Evolutionary conservation across 1,140 invertebrate genomes (phyloP).

Genomic region (Heliconius nattereri): DNA sequence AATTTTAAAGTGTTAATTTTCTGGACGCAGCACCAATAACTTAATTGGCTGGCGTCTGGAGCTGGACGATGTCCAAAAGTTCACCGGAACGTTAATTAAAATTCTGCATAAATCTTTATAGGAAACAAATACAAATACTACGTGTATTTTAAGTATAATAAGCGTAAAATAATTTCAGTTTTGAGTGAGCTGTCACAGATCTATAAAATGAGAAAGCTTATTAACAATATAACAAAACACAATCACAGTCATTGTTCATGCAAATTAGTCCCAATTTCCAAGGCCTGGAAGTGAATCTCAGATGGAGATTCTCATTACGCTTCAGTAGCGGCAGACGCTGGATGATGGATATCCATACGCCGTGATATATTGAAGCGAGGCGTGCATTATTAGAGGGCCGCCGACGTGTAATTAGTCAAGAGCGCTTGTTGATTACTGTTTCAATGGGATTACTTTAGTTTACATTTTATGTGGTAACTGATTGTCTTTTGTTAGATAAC

Average conservation of each 20-base stretch:
- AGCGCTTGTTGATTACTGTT: conserved; percentile 18
- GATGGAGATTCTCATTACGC: conserved; percentile 12
- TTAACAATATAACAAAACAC: not conserved
- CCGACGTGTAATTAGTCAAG: conserved; percentile 20
- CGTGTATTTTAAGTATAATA: no score
- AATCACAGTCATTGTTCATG: not conserved
- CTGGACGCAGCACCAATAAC: not conserved
- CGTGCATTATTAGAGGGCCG: conserved; percentile 15
- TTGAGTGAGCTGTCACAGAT: no score
- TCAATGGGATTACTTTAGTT: conserved; percentile 10
- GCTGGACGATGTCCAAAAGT: conserved; percentile 8
- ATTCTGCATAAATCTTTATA: not conserved
- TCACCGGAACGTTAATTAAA: not conserved
- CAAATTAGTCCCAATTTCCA: conserved; percentile 8
- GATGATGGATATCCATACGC: conserved; percentile 19
- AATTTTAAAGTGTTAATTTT: not conserved
- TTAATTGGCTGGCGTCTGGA: conserved; percentile 8
- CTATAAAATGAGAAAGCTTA: no score
- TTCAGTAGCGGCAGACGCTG: not conserved
- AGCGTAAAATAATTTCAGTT: no score
- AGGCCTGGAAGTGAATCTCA: conserved; percentile 10
- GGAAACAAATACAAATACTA: not conserved
- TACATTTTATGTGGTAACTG: not conserved
- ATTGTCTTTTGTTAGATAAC: not conserved
- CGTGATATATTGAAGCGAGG: conserved; percentile 18